Conservation (phyloP, 2,888 invertebrate genomes). For the Hemithea aestivaria region DNA sequence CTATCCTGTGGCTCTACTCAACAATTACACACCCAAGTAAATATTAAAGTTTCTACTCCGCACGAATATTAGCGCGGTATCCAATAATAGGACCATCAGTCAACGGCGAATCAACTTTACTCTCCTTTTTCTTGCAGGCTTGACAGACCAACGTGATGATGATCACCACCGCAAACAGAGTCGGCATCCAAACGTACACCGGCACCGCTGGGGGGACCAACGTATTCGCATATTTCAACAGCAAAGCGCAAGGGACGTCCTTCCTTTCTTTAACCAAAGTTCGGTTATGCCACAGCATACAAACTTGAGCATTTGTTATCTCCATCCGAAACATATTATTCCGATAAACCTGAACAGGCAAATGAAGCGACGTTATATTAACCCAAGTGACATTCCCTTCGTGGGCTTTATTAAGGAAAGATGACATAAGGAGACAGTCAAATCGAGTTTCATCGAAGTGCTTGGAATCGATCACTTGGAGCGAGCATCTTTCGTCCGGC, state of each 20-base stretch:
- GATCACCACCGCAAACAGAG: conserved; percentile 46
- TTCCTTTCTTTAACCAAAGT: conserved; percentile 46
- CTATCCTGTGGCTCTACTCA: too few relatives aligned
- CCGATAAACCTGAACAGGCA: conserved; percentile 20
- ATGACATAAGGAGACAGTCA: conserved; percentile 67
- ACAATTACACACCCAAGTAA: too few relatives aligned
- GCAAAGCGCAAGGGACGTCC: conserved; percentile 53
- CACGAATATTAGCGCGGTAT: conserved; percentile 45
- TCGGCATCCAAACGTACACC: conserved; percentile 63
- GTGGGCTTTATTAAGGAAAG: conserved; percentile 49
- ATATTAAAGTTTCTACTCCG: conserved; percentile 10
- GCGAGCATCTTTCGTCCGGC: conserved; percentile 53
- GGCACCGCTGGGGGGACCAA: conserved; percentile 58
- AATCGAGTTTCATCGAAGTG: conserved; percentile 57
- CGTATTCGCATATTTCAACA: conserved; percentile 60
- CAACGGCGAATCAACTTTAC: conserved; percentile 47
- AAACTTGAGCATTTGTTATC: conserved; percentile 53
- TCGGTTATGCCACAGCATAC: conserved; percentile 64
- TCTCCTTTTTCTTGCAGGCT: conserved; percentile 45
- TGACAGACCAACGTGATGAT: conserved; percentile 49
- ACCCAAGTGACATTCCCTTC: conserved; percentile 33
- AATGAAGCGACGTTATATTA: conserved; percentile 52
- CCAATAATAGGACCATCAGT: conserved; percentile 41
- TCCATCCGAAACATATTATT: conserved; percentile 38
- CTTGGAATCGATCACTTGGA: conserved; percentile 54